Percentiles rank a stretch among this genome's conserved stretches.
Evolutionary conservation across 2,888 invertebrate genomes (phyloP).

Genomic region (Perdita meconis): DNA sequence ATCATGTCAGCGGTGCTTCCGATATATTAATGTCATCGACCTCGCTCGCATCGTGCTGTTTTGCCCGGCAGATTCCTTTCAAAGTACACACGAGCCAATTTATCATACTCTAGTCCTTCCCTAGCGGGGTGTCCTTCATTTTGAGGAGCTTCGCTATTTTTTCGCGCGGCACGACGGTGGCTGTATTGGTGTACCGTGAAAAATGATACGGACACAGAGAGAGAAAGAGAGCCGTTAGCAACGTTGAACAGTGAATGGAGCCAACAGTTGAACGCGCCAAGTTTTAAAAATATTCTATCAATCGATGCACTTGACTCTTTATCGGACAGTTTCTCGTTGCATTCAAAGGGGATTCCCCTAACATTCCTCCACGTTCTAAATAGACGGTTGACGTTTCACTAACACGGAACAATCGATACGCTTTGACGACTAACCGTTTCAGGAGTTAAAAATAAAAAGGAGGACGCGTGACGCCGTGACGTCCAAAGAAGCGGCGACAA

Average conservation of each 20-base stretch:
- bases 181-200: no score
- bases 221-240: no score
- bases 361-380: no score
- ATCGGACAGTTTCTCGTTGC: conserved; percentile 1
- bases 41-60: background rate
- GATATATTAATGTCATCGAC: background rate
- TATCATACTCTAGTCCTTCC: background rate
- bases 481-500: conserved; percentile 52
- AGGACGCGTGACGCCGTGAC: conserved; percentile 40
- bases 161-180: no score
- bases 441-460: conserved; percentile 5
- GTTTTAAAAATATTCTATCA: conserved; percentile 19
- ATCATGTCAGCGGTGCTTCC: background rate
- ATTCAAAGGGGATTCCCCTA: conserved; percentile 26
- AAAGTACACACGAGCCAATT: background rate
- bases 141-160: background rate
- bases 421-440: no score
- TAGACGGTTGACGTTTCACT: no score
- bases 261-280: conserved; percentile 23
- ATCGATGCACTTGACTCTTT: background rate
- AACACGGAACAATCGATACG: no score
- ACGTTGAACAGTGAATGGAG: conserved; percentile 22
- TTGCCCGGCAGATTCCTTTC: background rate
- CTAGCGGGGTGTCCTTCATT: background rate
- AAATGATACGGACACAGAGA: no score